Percentiles rank a stretch among this genome's conserved stretches.
Evolutionary conservation across 2,888 invertebrate species (phyloP).

Genomic region (Willowsia nigromaculata): DNA sequence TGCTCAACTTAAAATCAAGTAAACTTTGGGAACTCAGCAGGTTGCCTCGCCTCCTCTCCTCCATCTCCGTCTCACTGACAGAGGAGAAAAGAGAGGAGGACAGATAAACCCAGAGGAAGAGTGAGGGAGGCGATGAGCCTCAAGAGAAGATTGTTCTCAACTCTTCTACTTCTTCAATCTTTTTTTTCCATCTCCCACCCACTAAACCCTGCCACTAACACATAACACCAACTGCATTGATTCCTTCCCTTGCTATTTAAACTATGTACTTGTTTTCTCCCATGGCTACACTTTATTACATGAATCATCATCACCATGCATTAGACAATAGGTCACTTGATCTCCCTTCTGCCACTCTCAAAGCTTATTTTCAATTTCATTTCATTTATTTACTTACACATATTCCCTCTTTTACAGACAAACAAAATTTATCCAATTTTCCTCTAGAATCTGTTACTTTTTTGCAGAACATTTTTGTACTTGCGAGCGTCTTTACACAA

Average conservation of each 20-base stretch:
- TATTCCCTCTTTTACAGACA: background rate
- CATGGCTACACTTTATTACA: background rate
- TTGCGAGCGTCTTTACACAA: too few species aligned
- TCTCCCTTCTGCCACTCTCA: background rate
- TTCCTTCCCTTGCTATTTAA: background rate
- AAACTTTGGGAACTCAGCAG: constrained; percentile 71
- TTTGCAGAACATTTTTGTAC: background rate
- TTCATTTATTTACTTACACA: background rate
- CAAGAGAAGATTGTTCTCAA: constrained; percentile 22
- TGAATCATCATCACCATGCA: background rate
- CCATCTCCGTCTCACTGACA: background rate
- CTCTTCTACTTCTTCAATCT: background rate
- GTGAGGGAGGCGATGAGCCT: constrained; percentile 20
- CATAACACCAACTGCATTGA: background rate
- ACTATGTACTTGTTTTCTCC: background rate
- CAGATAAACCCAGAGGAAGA: background rate
- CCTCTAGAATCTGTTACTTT: background rate
- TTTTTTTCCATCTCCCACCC: background rate
- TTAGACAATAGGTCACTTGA: background rate
- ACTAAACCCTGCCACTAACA: background rate
- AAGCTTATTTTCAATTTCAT: background rate
- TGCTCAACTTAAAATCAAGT: constrained; percentile 71
- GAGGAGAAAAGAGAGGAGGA: background rate
- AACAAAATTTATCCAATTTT: background rate
- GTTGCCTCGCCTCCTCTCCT: constrained; percentile 58